Evolutionary conservation across 1,140 invertebrate species (phyloP).

Genomic region (Amyelois transitella): DNA sequence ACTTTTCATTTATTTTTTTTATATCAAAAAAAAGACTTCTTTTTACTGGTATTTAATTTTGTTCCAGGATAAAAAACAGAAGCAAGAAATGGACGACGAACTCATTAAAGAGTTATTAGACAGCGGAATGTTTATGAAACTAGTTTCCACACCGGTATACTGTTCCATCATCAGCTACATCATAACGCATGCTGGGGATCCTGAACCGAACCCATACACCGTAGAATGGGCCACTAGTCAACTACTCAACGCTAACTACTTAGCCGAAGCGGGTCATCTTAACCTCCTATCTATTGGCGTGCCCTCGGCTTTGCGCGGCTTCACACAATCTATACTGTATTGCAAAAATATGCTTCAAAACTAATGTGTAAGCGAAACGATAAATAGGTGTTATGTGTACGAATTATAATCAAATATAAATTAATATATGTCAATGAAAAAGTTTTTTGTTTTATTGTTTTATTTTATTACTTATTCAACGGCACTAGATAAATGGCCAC

Average conservation of each 20-base stretch:
- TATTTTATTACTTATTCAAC: no score
- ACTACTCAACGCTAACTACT: conserved; percentile 37
- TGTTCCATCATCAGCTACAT: conserved; percentile 40
- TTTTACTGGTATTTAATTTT: no score
- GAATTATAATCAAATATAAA: not conserved
- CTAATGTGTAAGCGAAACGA: no score
- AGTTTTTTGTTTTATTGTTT: no score
- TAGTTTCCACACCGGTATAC: conserved; percentile 46
- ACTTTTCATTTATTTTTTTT: no score
- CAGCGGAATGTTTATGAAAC: conserved; percentile 41
- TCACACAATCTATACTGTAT: conserved; percentile 45
- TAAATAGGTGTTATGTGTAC: not conserved
- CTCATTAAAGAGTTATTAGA: conserved; percentile 51
- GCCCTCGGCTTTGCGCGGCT: conserved; percentile 39
- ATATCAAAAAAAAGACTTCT: no score
- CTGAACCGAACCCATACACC: conserved; percentile 17
- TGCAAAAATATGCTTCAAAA: conserved; percentile 36
- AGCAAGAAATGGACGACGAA: conserved; percentile 42
- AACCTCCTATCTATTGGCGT: conserved; percentile 31
- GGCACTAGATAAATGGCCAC: no score
- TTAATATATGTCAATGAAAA: not conserved
- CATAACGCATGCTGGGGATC: conserved; percentile 21
- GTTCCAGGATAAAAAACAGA: conserved; percentile 37
- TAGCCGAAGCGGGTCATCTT: conserved; percentile 53
- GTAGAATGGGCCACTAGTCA: conserved; percentile 36